Percentiles rank a stretch among this genome's conserved stretches.
Evolutionary conservation across 1,140 invertebrate genomes (phyloP).

Genomic region (Akabosia matsudoensis): DNA sequence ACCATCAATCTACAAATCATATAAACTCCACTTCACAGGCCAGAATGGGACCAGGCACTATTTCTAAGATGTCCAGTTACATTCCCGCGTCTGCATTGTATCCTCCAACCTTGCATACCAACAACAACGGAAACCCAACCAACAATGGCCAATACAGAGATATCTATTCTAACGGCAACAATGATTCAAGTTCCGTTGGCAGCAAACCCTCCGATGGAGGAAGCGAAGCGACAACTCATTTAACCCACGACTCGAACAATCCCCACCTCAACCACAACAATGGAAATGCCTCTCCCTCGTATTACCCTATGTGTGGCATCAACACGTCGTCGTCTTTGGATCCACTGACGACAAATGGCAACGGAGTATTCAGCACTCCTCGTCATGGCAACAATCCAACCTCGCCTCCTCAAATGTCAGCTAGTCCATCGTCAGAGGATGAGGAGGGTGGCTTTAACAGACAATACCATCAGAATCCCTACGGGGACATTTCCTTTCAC

Average conservation of each 20-base stretch:
- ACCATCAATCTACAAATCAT: slow-evolving; percentile 2
- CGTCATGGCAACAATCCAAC: neutral
- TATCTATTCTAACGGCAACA: slow-evolving; percentile 29
- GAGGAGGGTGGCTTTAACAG: slow-evolving; percentile 43
- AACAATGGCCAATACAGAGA: slow-evolving; percentile 29
- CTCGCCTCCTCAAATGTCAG: slow-evolving; percentile 4
- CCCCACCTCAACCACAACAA: slow-evolving; percentile 27
- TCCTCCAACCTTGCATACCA: slow-evolving; percentile 15
- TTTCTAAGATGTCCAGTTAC: slow-evolving; percentile 36
- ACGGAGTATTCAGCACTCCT: neutral
- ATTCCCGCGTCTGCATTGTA: slow-evolving; percentile 45
- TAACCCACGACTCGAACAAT: slow-evolving; percentile 33
- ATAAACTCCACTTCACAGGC: slow-evolving; percentile 19
- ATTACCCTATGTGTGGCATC: slow-evolving; percentile 30
- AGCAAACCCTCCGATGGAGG: slow-evolving; percentile 40
- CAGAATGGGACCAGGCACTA: neutral
- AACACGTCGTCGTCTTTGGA: slow-evolving; percentile 29
- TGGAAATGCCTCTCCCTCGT: slow-evolving; percentile 33
- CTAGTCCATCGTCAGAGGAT: slow-evolving; percentile 37
- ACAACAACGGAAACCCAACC: slow-evolving; percentile 32
- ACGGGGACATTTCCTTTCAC: neutral
- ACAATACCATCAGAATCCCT: slow-evolving; percentile 26
- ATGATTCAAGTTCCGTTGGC: slow-evolving; percentile 44
- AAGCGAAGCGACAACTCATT: slow-evolving; percentile 40
- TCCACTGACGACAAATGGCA: neutral